phyloP scores from a whole-genome alignment of 2,888 invertebrate genomes.

The Anthoptus insignis region DNA sequence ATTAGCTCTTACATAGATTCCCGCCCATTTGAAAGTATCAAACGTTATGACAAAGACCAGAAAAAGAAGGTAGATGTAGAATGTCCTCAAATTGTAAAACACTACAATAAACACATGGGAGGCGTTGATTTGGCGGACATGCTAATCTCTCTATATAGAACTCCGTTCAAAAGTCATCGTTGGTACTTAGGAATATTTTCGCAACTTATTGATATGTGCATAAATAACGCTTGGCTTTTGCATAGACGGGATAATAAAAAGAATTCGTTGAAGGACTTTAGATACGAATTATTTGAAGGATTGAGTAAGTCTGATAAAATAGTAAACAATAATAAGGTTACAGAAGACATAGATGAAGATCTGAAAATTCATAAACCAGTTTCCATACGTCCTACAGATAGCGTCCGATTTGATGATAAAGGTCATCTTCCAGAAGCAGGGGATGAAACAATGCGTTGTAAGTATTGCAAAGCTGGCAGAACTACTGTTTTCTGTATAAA shows the following conservation, averaged over 20 bases:
- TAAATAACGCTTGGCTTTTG: slow-evolving; percentile 11
- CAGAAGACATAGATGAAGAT: slow-evolving; percentile 27
- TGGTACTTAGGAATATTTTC: slow-evolving; percentile 35
- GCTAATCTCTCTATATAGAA: slow-evolving; percentile 37
- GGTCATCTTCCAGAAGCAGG: slow-evolving; percentile 18
- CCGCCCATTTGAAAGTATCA: slow-evolving; percentile 40
- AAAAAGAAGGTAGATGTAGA: slow-evolving; percentile 21
- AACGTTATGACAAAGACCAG: slow-evolving; percentile 40
- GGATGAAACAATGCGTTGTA: slow-evolving; percentile 39
- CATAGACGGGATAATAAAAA: slow-evolving; percentile 9
- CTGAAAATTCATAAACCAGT: slow-evolving; percentile 34
- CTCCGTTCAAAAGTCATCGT: slow-evolving; percentile 33
- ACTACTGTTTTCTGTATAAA: slow-evolving; percentile 30
- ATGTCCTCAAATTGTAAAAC: not conserved
- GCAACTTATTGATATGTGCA: slow-evolving; percentile 9
- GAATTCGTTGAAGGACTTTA: slow-evolving; percentile 26
- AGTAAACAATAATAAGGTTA: slow-evolving; percentile 9
- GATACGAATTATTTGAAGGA: slow-evolving; percentile 29
- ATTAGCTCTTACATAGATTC: slow-evolving; percentile 43
- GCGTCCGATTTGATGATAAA: slow-evolving; percentile 30
- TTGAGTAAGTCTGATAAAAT: slow-evolving; percentile 18
- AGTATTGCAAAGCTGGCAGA: slow-evolving; percentile 28
- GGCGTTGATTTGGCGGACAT: slow-evolving; percentile 29
- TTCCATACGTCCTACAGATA: slow-evolving; percentile 28
- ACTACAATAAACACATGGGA: slow-evolving; percentile 20